Base-by-base conservation (phyloP, 2,888 invertebrate genomes). In the Perithous albicinctus region DNA sequence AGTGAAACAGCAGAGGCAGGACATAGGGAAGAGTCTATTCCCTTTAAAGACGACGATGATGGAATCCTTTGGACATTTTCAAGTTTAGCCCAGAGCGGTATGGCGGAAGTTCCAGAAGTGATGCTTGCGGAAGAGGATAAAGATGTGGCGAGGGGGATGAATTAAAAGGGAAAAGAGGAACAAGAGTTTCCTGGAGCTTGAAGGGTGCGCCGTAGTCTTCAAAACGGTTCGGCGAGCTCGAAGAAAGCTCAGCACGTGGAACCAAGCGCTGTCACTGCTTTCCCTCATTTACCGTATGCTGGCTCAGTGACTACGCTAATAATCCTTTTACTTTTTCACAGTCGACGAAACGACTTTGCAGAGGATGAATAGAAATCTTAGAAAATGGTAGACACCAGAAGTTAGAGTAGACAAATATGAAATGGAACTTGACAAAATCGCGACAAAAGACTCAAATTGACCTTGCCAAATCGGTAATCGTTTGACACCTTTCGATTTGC, bases 211-310 rank as follows among this genome's bases (percentile, higher is more conserved):
- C 15, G 56, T 29, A 5, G 56, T 32, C 56, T 6, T 2, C 15
- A 32, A 32, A 56, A 29, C 7, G 56, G 26, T 26, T 26, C 56
- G n/a, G 1, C 29, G 6, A 29, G 15, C 26, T 15, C 56, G 26
- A 26, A 26, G 26, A 54, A n/a, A 20, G 79, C 69, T 75, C 54
- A 69, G 54, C 74, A 41, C 61, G 69, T 75, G 63, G 35, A 69
- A 79, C 54, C 63, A 26, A 6, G 15, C 46, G 18, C 23, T 32
- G 54, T 67, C 46, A 70, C 61, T 54, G 59, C 74, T 56, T 35
- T 69, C 8, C 26, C 23, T 56, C 23, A 26, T 23, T 23, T 23
- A n/a, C 69, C 26, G 23, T 56, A 38, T 23, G 69, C 10, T 15
- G 26, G 43, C 64, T 64, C 46, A 43, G 41, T 43, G 43, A 15